phyloP scores from a whole-genome alignment of 2,888 invertebrate species.

The Drepanosiphum platanoidis region DNA sequence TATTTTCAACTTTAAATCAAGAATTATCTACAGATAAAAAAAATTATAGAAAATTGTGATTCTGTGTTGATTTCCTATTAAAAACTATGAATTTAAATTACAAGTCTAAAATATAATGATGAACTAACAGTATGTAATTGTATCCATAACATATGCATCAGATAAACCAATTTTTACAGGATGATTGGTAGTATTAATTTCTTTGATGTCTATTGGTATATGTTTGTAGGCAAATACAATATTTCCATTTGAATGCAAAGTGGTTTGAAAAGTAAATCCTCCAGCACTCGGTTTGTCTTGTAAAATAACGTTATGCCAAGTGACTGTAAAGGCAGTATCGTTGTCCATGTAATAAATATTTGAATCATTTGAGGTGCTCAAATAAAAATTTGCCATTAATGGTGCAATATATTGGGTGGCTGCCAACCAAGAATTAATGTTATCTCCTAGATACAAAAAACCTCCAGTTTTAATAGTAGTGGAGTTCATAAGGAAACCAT shows the following conservation, averaged over 20 bases:
- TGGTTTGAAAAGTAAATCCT: conserved; percentile 90
- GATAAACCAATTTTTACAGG: conserved; percentile 98
- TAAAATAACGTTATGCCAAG: conserved; percentile 91
- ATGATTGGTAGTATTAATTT: conserved; percentile 85
- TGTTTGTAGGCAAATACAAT: conserved; percentile 91
- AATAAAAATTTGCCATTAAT: conserved; percentile 99
- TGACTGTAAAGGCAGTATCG: conserved; percentile 89
- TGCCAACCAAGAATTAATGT: conserved; percentile 96
- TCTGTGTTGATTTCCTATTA: no score
- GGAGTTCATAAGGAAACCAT: conserved; percentile 88
- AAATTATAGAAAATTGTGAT: no score
- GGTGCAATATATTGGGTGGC: conserved; percentile 99
- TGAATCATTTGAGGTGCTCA: conserved; percentile 81
- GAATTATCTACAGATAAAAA: not conserved
- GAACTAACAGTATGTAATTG: conserved; percentile 82
- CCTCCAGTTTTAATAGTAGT: conserved; percentile 97
- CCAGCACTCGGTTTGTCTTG: conserved; percentile 81
- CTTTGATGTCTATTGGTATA: conserved; percentile 80
- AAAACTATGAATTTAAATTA: not conserved
- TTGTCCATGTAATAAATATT: conserved; percentile 86
- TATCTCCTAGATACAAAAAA: conserved; percentile 94
- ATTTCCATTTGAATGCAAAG: conserved; percentile 86
- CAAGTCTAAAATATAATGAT: conserved; percentile 17
- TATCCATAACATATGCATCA: conserved; percentile 95
- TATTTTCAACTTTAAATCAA: not conserved